Conservation (phyloP, 2,797 vertebrate genomes). For the Poecilia velifera region DNA sequence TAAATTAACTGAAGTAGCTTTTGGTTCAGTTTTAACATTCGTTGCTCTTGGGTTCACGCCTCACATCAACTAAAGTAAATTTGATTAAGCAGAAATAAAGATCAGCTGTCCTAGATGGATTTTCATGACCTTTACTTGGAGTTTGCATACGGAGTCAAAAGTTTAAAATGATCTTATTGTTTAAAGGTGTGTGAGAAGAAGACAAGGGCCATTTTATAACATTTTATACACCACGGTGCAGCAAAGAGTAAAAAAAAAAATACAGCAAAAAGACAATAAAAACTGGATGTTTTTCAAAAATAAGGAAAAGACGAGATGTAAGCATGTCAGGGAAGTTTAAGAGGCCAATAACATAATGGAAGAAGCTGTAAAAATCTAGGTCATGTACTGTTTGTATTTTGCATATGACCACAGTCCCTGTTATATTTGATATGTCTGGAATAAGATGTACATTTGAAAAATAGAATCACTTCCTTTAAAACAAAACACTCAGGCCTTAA, state of each 20-base stretch:
- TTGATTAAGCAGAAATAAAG: not conserved
- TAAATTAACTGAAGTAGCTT: not conserved
- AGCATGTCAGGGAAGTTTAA: not conserved
- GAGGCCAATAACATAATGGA: not conserved
- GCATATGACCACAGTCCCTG: not conserved
- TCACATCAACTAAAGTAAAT: not conserved
- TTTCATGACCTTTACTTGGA: not conserved
- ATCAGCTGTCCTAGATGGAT: not conserved
- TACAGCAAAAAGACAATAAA: not conserved
- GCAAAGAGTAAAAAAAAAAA: not conserved
- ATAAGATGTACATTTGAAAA: not conserved
- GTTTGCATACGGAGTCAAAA: not conserved
- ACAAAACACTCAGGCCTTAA: not conserved
- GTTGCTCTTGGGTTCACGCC: not conserved
- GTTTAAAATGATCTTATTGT: not conserved
- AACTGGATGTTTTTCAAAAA: not conserved
- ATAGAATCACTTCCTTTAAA: not conserved
- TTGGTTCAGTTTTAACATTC: not conserved
- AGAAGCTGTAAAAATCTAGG: not conserved
- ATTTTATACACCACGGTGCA: not conserved
- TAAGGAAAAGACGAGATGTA: not conserved
- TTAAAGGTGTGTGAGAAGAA: not conserved
- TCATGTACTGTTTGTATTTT: not conserved
- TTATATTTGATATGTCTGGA: not conserved
- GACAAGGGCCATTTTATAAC: not conserved